Base-by-base conservation (phyloP, 2,797 vertebrate species). In the Onychomys leucogaster region DNA sequence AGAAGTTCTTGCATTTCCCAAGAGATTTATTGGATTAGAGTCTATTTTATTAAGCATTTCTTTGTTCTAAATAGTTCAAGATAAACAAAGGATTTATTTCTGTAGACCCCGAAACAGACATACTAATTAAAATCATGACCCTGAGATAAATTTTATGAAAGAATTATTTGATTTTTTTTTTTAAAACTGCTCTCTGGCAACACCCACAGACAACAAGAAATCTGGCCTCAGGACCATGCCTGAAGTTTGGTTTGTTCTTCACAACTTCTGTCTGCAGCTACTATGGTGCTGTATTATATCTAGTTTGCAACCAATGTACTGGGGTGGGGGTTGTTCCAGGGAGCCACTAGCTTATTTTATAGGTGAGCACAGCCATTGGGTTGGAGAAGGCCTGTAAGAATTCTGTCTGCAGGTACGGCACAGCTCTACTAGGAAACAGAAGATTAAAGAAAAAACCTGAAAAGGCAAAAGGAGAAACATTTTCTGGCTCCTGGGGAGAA, bases 401-500 rank as follows among this genome's bases (percentile, higher is more conserved):
- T 89, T 89, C 52, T 81, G n/a, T 32, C 41, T 61, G 32, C 17
- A 69, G 34, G 43, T 67, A 32, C 78, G 94, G n/a, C 19, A 25
- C 21, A 94, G 57, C 93, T 43, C 32, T 95, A 63, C 34, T 16
- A 12, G 37, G 57, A 97, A 81, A 97, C 21, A 65, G 92, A 89
- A 37, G 43, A 61, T 77, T 91, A 90, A 95, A 97, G 25, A 43
- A 93, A 96, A 96, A 67, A 25, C 8, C 63, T 37, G 7, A 89
- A 97, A 96, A 97, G 83, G 37, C 2, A 86, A 94, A 97, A 88
- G 37, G 0, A 96, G 13, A 46, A 97, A 97, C 71, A 80, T 43
- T 97, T 97, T 97, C 76, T 92, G 55, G 90, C n/a, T 52, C 23
- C 81, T 71, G 1, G 34, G 67, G 82, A 97, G 98, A 92, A 96